Conservation (phyloP, 35 echinoderm and acorn worm species). For the Acanthaster planci region DNA sequence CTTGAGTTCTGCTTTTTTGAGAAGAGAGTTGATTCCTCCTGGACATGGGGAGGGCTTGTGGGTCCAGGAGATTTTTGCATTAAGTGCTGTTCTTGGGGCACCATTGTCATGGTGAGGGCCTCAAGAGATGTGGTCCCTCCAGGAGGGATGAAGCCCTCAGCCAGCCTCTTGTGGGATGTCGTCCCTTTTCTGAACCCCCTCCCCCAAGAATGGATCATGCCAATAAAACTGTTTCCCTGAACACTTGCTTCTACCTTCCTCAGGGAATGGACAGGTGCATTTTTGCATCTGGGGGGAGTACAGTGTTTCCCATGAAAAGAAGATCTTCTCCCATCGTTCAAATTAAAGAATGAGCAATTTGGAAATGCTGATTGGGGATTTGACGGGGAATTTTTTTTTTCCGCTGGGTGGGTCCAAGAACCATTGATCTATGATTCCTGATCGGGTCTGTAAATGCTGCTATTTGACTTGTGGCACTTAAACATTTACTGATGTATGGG, state of each 20-base stretch:
- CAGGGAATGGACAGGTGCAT: neutral
- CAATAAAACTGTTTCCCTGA: neutral
- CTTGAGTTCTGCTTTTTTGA: too few species aligned
- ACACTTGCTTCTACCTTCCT: neutral
- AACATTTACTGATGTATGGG: neutral
- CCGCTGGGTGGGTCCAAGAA: too few species aligned
- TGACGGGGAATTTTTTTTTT: too few species aligned
- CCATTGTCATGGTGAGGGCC: neutral
- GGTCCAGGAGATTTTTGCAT: too few species aligned
- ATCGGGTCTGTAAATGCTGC: neutral
- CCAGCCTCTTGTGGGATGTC: neutral
- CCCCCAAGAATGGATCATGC: slow-evolving; percentile 16
- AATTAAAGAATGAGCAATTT: too few species aligned
- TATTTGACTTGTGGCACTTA: neutral
- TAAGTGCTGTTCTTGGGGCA: neutral
- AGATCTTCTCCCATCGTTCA: too few species aligned
- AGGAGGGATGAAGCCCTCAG: neutral
- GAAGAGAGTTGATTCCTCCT: too few species aligned
- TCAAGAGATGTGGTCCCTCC: neutral
- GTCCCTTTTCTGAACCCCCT: neutral
- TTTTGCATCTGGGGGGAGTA: neutral
- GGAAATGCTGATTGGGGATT: too few species aligned
- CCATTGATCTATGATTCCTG: neutral
- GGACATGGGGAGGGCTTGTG: too few species aligned
- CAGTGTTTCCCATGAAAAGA: too few species aligned